Percentiles rank a stretch among this genome's conserved stretches.
Conservation (phyloP, 37 sponge, comb jelly and placozoan species). For the Crambe crambe region DNA sequence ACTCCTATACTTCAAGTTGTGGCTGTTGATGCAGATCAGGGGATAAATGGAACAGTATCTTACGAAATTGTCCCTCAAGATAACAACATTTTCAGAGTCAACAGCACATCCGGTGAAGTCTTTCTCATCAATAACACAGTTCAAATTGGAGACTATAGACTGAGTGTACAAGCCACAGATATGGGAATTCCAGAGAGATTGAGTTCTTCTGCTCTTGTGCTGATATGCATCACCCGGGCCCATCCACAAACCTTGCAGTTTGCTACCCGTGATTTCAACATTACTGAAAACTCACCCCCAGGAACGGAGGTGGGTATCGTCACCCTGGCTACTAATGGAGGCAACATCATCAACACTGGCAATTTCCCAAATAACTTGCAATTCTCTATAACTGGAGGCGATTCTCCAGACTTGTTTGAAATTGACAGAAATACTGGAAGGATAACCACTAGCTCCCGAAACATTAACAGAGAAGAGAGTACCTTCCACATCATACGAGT, state of each 20-base stretch:
- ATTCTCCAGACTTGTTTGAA: constrained; percentile 8
- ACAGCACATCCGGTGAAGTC: constrained; percentile 19
- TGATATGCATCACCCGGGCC: constrained; percentile 21
- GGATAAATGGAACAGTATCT: constrained; percentile 10
- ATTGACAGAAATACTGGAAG: constrained; percentile 23
- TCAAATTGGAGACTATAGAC: constrained; percentile 39
- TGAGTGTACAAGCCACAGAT: constrained; percentile 40
- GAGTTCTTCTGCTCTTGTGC: constrained; percentile 27
- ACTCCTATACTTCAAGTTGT: constrained; percentile 19
- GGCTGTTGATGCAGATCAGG: constrained; percentile 28
- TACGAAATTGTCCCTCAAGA: not conserved
- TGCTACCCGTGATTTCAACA: not conserved
- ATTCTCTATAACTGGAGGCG: constrained; percentile 24
- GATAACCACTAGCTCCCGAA: not conserved
- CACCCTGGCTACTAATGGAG: not conserved
- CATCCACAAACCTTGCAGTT: constrained; percentile 5
- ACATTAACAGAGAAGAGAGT: constrained; percentile 45
- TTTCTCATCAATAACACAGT: not conserved
- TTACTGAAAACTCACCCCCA: constrained; percentile 29
- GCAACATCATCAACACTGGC: constrained; percentile 3
- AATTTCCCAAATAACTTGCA: constrained; percentile 32
- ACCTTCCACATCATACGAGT: constrained; percentile 11
- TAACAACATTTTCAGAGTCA: constrained; percentile 1
- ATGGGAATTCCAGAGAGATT: not conserved
- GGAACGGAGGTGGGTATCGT: constrained; percentile 30